A percentile compares a stretch with the other conserved stretches of the same genome.
phyloP scores from a whole-genome alignment of 2,113 vertebrate genomes.

The Otolemur garnettii region DNA sequence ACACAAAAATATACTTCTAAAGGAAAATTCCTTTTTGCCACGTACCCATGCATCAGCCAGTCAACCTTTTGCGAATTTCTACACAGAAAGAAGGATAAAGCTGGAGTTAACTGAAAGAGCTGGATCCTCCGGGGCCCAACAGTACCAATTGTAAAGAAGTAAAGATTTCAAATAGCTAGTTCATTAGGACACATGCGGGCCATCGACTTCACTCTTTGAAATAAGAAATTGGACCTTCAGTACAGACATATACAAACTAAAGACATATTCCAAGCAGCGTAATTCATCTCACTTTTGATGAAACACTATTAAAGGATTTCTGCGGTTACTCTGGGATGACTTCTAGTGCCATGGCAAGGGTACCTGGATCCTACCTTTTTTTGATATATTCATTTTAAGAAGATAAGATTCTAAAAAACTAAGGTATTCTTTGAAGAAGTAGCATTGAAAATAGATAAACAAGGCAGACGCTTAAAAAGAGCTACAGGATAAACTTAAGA shows the following conservation, averaged over 20 bases:
- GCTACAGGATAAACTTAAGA: background rate
- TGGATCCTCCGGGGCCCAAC: conserved; percentile 66
- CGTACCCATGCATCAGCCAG: conserved; percentile 34
- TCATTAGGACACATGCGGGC: conserved; percentile 70
- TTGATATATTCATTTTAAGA: conserved; percentile 24
- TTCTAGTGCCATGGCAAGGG: background rate
- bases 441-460: background rate
- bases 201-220: conserved; percentile 61
- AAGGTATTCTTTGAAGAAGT: background rate
- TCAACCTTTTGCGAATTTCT: conserved; percentile 72
- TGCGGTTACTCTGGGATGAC: background rate
- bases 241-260: conserved; percentile 70
- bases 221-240: conserved; percentile 63
- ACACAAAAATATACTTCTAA: conserved; percentile 24
- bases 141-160: conserved; percentile 75
- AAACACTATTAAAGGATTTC: conserved; percentile 29
- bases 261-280: conserved; percentile 53
- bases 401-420: background rate
- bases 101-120: conserved; percentile 63
- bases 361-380: background rate
- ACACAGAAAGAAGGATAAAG: conserved; percentile 58
- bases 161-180: conserved; percentile 70
- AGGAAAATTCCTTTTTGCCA: conserved; percentile 62
- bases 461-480: conserved; percentile 3
- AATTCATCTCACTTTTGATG: conserved; percentile 57